Conservation (phyloP, 1,140 invertebrate species). For the Reticulitermes speratus region DNA sequence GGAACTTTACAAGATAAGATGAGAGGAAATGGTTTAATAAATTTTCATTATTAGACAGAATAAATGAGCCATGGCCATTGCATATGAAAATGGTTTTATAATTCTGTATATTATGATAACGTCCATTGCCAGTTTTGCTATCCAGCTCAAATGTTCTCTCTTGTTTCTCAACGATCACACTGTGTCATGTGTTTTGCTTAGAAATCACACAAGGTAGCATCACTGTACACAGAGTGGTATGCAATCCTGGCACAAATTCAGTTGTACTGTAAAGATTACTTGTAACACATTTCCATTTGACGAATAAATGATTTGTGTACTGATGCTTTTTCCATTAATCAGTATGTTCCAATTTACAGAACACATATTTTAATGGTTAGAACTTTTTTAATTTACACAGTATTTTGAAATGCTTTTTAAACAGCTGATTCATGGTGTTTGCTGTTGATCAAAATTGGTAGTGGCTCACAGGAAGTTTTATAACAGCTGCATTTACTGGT, state of each 20-base stretch:
- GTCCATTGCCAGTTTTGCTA: background rate
- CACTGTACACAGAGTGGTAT: background rate
- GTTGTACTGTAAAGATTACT: background rate
- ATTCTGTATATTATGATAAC: background rate
- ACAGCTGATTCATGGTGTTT: background rate
- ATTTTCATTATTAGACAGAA: background rate
- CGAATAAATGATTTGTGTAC: background rate
- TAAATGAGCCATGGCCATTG: background rate
- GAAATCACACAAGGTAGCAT: background rate
- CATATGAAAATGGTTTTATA: background rate
- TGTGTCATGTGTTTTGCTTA: background rate
- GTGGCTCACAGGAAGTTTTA: background rate
- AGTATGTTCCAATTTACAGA: background rate
- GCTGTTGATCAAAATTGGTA: background rate
- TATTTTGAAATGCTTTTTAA: background rate
- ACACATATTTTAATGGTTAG: background rate
- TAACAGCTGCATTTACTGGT: background rate
- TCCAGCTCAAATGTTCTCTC: background rate
- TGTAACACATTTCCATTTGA: background rate
- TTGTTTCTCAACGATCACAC: background rate
- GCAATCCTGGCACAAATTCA: background rate
- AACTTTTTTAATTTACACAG: background rate
- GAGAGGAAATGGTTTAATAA: background rate
- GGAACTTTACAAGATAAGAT: background rate
- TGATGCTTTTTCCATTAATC: background rate